Evolutionary conservation across 2,888 invertebrate genomes (phyloP).

Genomic region (Flabesymbios commensalis): DNA sequence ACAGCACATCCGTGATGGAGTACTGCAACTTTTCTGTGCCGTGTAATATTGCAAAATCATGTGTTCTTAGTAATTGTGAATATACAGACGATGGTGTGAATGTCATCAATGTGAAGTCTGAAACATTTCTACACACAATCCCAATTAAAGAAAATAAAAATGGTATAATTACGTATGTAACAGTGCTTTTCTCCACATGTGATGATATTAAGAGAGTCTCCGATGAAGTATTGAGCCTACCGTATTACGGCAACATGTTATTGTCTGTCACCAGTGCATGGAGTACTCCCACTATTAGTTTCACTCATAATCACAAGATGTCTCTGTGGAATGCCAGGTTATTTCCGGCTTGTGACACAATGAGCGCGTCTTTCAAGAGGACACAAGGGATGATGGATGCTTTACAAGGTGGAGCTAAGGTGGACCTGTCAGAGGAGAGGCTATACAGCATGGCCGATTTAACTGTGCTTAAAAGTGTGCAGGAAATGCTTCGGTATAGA

Average conservation of each 20-base stretch:
- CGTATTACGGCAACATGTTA: no score
- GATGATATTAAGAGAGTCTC: slow-evolving; percentile 54
- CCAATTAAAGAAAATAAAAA: no score
- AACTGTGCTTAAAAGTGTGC: neutral
- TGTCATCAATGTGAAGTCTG: no score
- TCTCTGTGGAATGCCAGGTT: slow-evolving; percentile 48
- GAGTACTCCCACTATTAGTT: no score
- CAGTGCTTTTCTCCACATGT: slow-evolving; percentile 47
- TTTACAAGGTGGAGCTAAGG: neutral
- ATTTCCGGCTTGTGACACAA: slow-evolving; percentile 44
- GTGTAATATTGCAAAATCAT: slow-evolving; percentile 45
- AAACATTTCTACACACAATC: no score
- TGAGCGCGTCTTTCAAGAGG: slow-evolving; percentile 42
- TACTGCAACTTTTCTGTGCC: slow-evolving; percentile 57
- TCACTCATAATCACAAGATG: no score
- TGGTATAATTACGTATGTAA: no score
- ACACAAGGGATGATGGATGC: neutral
- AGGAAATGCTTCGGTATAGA: neutral
- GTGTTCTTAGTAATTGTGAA: slow-evolving; percentile 59
- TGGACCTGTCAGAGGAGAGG: neutral
- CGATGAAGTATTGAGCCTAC: slow-evolving; percentile 15
- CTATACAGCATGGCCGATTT: neutral
- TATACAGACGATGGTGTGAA: slow-evolving; percentile 29
- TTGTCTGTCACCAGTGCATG: no score
- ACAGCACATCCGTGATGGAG: slow-evolving; percentile 51